phyloP scores from a whole-genome alignment of 2,797 vertebrate species.

The Dallia pectoralis region DNA sequence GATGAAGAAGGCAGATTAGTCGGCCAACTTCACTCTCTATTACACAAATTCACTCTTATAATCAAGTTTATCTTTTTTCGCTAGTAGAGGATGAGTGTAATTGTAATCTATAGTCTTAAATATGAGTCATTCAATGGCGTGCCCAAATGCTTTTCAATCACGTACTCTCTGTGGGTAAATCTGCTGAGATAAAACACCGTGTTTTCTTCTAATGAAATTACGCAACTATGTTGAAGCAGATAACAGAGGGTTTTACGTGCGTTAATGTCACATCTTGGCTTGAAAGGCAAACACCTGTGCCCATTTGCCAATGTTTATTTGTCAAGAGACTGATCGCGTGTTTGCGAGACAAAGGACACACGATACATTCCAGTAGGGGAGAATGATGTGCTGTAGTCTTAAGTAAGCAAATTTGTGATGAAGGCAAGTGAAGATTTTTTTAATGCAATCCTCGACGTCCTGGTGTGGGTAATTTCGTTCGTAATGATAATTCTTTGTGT shows the following conservation, averaged over 20 bases:
- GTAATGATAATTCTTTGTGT: too few relatives aligned
- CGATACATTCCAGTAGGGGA: not conserved
- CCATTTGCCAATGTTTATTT: too few relatives aligned
- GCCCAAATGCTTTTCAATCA: too few relatives aligned
- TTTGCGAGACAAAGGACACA: not conserved
- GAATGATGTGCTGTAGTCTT: not conserved
- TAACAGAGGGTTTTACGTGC: not conserved
- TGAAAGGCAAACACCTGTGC: not conserved
- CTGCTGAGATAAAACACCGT: too few relatives aligned
- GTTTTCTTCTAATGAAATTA: too few relatives aligned
- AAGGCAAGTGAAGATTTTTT: constrained; percentile 78
- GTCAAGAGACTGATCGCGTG: not conserved
- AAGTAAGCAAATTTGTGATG: not conserved
- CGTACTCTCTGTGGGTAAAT: too few relatives aligned
- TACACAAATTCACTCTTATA: not conserved
- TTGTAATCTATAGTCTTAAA: too few relatives aligned
- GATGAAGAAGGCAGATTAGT: not conserved
- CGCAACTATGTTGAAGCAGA: not conserved
- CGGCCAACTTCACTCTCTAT: not conserved
- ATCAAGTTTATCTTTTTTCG: not conserved
- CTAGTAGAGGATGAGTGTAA: not conserved
- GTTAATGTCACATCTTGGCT: not conserved
- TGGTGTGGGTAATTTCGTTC: constrained; percentile 86
- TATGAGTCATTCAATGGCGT: too few relatives aligned
- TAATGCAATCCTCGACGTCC: constrained; percentile 89